Percentiles rank a stretch among this genome's conserved stretches.
Evolutionary conservation across 2,888 invertebrate species (phyloP).

Genomic region (Lasioglossum marginatum): DNA sequence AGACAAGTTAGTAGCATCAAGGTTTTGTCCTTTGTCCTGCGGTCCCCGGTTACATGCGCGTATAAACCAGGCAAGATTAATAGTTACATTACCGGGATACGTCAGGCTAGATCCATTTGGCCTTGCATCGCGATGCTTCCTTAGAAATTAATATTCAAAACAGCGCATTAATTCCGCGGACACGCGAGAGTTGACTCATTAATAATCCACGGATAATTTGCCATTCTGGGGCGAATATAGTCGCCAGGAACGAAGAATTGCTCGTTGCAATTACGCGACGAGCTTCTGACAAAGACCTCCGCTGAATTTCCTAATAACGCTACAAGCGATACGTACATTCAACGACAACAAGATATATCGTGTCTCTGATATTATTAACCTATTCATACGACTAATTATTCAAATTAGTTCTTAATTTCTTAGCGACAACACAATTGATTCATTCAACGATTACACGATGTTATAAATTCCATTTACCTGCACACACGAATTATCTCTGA

Average conservation of each 20-base stretch:
- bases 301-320: background rate
- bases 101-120: constrained; percentile 53
- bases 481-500: background rate
- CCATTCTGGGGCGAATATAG: constrained; percentile 13
- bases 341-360: background rate
- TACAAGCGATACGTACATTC: background rate
- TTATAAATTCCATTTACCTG: background rate
- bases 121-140: constrained; percentile 47
- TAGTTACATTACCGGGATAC: constrained; percentile 56
- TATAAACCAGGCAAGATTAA: constrained; percentile 50
- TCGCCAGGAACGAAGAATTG: constrained; percentile 3
- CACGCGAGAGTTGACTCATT: constrained; percentile 55
- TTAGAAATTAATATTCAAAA: constrained; percentile 62
- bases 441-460: background rate
- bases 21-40: constrained; percentile 48
- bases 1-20: constrained; percentile 52
- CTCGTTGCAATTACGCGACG: background rate
- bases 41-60: constrained; percentile 24
- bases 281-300: background rate
- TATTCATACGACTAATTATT: background rate
- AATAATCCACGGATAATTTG: constrained; percentile 57
- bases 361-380: background rate
- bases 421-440: background rate
- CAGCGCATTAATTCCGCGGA: constrained; percentile 56
- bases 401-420: background rate